A percentile compares a stretch with the other conserved stretches of the same genome.
Evolutionary conservation across 2,113 vertebrate species (phyloP).

Genomic region (Macquaria ambigua): DNA sequence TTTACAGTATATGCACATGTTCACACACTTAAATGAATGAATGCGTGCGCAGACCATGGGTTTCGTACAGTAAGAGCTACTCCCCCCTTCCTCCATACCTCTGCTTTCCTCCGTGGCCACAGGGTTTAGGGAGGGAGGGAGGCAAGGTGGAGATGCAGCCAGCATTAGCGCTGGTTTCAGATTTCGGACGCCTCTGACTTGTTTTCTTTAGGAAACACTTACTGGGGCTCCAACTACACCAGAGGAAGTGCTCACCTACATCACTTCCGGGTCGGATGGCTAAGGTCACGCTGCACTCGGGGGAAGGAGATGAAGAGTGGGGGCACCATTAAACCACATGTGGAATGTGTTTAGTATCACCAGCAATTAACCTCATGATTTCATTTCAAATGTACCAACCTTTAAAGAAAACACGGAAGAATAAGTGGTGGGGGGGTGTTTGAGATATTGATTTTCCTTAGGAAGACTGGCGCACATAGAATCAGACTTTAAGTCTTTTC

Average conservation of each 20-base stretch:
- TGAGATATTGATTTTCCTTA: constrained; percentile 45
- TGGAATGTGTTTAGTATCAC: constrained; percentile 58
- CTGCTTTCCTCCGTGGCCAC: constrained; percentile 35
- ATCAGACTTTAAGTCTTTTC: constrained; percentile 30
- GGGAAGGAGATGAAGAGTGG: constrained; percentile 24
- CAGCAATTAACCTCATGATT: constrained; percentile 52
- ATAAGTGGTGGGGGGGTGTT: neutral
- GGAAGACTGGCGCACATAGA: constrained; percentile 36
- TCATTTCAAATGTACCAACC: constrained; percentile 29
- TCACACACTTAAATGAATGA: constrained; percentile 56
- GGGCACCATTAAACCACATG: constrained; percentile 40
- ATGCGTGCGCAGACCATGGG: constrained; percentile 43
- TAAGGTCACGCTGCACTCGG: constrained; percentile 59
- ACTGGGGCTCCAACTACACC: constrained; percentile 68
- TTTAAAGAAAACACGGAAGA: constrained; percentile 51
- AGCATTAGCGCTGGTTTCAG: constrained; percentile 75
- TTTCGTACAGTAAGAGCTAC: constrained; percentile 26
- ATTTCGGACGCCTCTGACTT: constrained; percentile 75
- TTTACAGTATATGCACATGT: constrained; percentile 56
- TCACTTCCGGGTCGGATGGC: constrained; percentile 69
- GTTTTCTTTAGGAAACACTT: constrained; percentile 84
- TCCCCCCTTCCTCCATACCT: constrained; percentile 23
- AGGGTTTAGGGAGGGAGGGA: constrained; percentile 43
- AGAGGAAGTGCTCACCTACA: constrained; percentile 76
- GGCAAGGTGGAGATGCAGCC: constrained; percentile 55